phyloP scores from a whole-genome alignment of 2,888 invertebrate species.

The Allygus modestus region DNA sequence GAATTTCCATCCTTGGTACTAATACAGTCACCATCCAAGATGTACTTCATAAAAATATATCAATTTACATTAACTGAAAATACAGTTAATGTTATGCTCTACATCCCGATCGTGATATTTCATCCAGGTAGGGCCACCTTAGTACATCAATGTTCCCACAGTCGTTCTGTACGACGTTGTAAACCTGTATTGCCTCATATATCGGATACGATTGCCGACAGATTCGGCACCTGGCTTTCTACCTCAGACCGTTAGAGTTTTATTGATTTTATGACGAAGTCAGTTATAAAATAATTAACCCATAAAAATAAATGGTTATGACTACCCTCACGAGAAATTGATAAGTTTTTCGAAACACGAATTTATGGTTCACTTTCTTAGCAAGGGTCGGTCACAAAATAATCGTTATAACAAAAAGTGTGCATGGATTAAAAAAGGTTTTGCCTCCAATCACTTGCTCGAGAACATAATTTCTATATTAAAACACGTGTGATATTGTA shows the following conservation, averaged over 20 bases:
- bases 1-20: too few species aligned
- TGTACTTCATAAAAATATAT: too few species aligned
- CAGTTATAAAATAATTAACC: background rate
- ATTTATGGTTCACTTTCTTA: too few species aligned
- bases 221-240: background rate
- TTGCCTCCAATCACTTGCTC: too few species aligned
- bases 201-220: background rate
- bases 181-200: slow-evolving; percentile 1
- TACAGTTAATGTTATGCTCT: too few species aligned
- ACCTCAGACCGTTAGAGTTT: background rate
- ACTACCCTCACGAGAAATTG: background rate
- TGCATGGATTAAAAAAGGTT: too few species aligned
- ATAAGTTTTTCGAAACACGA: background rate
- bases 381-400: too few species aligned
- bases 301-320: background rate
- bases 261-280: background rate
- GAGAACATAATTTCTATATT: too few species aligned
- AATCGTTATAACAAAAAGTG: background rate
- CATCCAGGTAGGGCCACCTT: background rate
- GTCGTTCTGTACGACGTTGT: background rate
- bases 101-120: too few species aligned
- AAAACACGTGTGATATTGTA: too few species aligned
- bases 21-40: too few species aligned
- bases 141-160: background rate
- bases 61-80: too few species aligned